Base-by-base conservation (phyloP, 2,888 invertebrate genomes). In the Leistus spinibarbis region DNA sequence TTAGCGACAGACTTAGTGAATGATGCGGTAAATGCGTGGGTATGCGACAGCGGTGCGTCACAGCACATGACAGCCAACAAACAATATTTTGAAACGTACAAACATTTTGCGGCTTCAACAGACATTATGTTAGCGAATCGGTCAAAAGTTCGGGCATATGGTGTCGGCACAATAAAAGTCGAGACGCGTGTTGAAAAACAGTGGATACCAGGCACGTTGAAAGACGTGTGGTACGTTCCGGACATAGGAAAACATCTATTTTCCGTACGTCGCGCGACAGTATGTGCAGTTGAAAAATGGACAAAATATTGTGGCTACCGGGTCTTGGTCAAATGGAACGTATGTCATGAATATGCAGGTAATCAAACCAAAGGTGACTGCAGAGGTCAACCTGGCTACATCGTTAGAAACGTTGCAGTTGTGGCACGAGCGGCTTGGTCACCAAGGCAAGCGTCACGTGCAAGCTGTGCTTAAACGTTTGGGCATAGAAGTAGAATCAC, bases 151-250 rank as follows among this genome's bases (percentile, higher is more conserved):
- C 17, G n/a, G 7, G 73, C 73, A 10, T 65, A 65, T 64, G 76
- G 76, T n/a, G 3, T n/a, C 2, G 64, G 73, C 13, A 22, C 19
- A 19, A 57, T 76, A 22, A 67, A 67, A n/a, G 40, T 72, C 3
- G 68, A 66, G 24, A 76, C 40, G 63, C 19, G 16, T 53, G 22
- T 72, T 9, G 24, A 53, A 10, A 54, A 24, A 17, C 9, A 20
- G 7, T 71, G 71, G 72, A 2, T n/a, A 23, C 13, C 60, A n/a
- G 60, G 70, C 40, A 56, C 54, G 17, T 23, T 76, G 16, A 54
- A 60, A 13, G 63, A 72, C 19, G 76, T 71, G 7, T 76, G 71
- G 76, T 76, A 68, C 22, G 68, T 72, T 20, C 68, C 76, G 13
- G 53, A 76, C n/a, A 76, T 71, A 9, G 24, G 63, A 1, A 57